A percentile compares a stretch with the other conserved stretches of the same genome.
Conservation (phyloP, 92 coral and sea anemone species). For the Porites rus region DNA sequence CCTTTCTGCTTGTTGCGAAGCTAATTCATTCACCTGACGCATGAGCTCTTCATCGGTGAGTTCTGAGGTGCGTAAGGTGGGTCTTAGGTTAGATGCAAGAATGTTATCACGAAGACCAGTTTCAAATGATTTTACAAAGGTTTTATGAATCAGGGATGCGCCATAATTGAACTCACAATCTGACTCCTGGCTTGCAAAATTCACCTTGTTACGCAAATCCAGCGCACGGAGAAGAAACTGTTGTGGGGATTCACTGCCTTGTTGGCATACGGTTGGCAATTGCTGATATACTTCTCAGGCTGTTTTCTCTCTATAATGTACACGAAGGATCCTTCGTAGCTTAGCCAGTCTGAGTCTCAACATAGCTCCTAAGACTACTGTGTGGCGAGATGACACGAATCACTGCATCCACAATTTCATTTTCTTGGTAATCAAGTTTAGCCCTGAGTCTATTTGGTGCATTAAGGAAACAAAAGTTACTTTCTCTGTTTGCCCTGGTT, state of each 20-base stretch:
- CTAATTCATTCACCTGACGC: constrained; percentile 71
- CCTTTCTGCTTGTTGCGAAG: constrained; percentile 61
- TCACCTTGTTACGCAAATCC: constrained; percentile 67
- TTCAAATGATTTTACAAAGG: constrained; percentile 64
- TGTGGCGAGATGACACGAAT: constrained; percentile 51
- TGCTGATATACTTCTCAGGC: constrained; percentile 53
- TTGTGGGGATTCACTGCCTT: constrained; percentile 44
- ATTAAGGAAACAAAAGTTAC: background rate
- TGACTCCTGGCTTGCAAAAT: constrained; percentile 74
- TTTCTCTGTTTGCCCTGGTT: constrained; percentile 52
- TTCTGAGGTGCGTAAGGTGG: constrained; percentile 24
- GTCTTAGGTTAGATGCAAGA: constrained; percentile 32
- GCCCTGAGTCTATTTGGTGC: constrained; percentile 52
- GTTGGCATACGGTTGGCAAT: constrained; percentile 36
- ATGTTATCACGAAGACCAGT: constrained; percentile 66
- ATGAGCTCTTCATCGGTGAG: constrained; percentile 58
- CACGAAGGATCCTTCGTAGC: constrained; percentile 26
- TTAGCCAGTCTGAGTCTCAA: constrained; percentile 66
- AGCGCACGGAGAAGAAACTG: constrained; percentile 56
- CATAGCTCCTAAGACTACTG: constrained; percentile 27
- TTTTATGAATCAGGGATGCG: constrained; percentile 55
- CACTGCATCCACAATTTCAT: constrained; percentile 56
- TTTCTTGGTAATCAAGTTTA: constrained; percentile 45
- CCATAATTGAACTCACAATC: constrained; percentile 77
- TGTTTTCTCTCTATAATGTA: constrained; percentile 40